These are phyloP conservation scores for Drosophila guanche DNA, from an alignment of 1,140 invertebrate species.

Conservation along the genomic window DNA sequence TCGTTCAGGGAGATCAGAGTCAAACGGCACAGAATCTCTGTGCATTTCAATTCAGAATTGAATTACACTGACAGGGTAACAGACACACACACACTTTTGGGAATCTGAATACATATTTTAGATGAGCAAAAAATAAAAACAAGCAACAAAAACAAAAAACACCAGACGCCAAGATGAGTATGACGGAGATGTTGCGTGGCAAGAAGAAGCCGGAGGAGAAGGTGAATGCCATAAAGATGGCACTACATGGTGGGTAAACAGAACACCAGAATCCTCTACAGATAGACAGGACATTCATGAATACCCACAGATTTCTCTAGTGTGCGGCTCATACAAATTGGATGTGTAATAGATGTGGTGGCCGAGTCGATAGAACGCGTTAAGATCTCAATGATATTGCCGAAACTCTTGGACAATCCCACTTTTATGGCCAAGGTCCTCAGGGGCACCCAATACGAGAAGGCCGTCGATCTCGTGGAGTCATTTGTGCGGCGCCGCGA, in stretches of 20 bases:
- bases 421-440: constrained; percentile 3
- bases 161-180: constrained; percentile 26
- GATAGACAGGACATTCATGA: neutral
- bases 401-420: constrained; percentile 35
- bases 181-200: constrained; percentile 32
- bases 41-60: constrained; percentile 1
- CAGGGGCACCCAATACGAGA: constrained; percentile 26
- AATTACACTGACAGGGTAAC: neutral
- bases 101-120: constrained; percentile 1
- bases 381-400: constrained; percentile 63
- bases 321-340: constrained; percentile 31
- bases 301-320: constrained; percentile 42
- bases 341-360: constrained; percentile 31
- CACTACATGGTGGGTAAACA: constrained; percentile 20
- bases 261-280: neutral
- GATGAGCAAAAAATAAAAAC: neutral
- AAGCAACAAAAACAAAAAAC: neutral
- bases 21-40: constrained; percentile 14
- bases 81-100: neutral
- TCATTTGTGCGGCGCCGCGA: constrained; percentile 45
- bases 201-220: constrained; percentile 12
- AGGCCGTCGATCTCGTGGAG: constrained; percentile 29
- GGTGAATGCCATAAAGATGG: constrained; percentile 22
- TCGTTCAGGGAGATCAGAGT: constrained; percentile 44
- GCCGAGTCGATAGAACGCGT: constrained; percentile 43